Evolutionary conservation across 2,113 vertebrate genomes (phyloP), one percentile per base, ranked within the genome.

Genomic region (Onychostruthus taczanowskii): DNA sequence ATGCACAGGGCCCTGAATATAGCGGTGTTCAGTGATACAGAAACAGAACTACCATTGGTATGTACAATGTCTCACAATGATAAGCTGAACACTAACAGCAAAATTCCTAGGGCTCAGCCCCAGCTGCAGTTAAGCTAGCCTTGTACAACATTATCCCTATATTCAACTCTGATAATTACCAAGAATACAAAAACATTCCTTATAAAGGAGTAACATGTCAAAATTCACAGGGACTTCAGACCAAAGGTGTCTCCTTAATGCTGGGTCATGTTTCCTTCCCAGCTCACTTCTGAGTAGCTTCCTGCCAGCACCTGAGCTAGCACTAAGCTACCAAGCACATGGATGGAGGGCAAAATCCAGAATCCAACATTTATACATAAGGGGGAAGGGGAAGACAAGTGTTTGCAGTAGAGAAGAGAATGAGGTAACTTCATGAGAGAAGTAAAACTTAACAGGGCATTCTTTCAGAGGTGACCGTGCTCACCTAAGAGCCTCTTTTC

Each of bases 171-270:
- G 83, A 35, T 75, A 90, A 52, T 78, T 87, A 93, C 77, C 58
- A 82, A 91, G 62, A 89, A 76, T 52, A 93, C 80, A 89, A 95
- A 95, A 91, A 74, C 75, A 68, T 82, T 91, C 93, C 95, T 95
- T 94, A 94, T 68, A 84, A 89, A 86, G 90, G 91, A 95, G 67
- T 92, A 16, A 0, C 62, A 53, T 15, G 68, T 49, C 88, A 93
- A 46, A 92, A 87, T 79, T 75, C 76, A 87, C 61, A 84, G 66
- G 93, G 86, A 83, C 52, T 66, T 76, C 85, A 92, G 73, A 76
- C 61, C 85, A 70, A 67, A 33, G 41, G 59, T 31, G 52, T 69
- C 84, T 95, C 84, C 72, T 52, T 68, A 79, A 75, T 9, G 47
- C 82, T 35, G n/a, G 74, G 75, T 61, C 23, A 11, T 0, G 3